phyloP scores from a whole-genome alignment of 2,113 vertebrate species.

The Seriola rivoliana region DNA sequence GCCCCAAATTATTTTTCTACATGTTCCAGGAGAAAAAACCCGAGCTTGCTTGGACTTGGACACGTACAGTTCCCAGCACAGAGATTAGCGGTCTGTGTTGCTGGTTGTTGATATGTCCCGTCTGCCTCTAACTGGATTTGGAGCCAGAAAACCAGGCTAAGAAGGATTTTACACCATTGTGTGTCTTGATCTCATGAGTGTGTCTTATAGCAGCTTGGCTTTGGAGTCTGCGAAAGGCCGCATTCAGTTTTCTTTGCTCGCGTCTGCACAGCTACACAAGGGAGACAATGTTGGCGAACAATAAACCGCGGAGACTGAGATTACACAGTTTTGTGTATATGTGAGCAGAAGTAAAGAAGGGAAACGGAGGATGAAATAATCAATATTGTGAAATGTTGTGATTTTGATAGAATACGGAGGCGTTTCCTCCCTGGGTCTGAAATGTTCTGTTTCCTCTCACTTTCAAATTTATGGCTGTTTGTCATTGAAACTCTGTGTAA shows the following conservation, averaged over 20 bases:
- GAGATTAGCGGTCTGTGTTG: constrained; percentile 28
- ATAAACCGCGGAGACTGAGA: not conserved
- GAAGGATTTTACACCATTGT: constrained; percentile 61
- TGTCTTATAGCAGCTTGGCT: constrained; percentile 9
- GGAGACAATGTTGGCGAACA: not conserved
- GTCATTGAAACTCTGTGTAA: too few relatives aligned
- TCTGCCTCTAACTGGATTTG: constrained; percentile 58
- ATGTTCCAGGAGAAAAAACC: not conserved
- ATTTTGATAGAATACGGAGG: not conserved
- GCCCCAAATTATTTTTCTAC: not conserved
- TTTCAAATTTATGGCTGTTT: too few relatives aligned
- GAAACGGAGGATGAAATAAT: not conserved
- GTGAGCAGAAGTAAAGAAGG: not conserved
- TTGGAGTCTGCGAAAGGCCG: constrained; percentile 8
- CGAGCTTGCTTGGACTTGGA: not conserved
- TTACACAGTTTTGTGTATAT: not conserved
- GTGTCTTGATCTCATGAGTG: constrained; percentile 46
- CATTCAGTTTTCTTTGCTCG: constrained; percentile 17
- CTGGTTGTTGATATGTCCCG: constrained; percentile 27
- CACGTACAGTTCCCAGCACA: constrained; percentile 12
- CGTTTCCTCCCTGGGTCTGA: not conserved
- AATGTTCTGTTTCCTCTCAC: not conserved
- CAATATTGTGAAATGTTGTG: not conserved
- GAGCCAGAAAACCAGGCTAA: constrained; percentile 52
- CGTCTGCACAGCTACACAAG: constrained; percentile 14